Percentiles rank a stretch among this genome's conserved stretches.
phyloP scores from a whole-genome alignment of 1,140 invertebrate species.

The Acyrthosiphon pisum region DNA sequence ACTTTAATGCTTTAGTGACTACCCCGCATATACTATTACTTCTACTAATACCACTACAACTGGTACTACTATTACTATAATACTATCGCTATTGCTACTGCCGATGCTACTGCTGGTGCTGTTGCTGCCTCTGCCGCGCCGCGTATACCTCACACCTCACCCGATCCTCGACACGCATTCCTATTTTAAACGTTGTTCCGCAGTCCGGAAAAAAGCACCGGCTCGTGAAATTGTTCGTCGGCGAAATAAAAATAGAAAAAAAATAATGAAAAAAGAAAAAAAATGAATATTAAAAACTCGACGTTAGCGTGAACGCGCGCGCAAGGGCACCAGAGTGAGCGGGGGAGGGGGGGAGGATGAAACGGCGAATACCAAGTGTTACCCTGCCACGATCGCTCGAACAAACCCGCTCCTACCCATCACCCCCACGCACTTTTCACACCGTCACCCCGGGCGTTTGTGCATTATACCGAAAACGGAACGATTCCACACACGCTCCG shows the following conservation, averaged over 20 bases:
- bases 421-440: background rate
- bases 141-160: background rate
- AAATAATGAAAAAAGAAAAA: conserved; percentile 15
- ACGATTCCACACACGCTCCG: background rate
- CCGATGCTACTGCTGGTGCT: background rate
- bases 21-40: background rate
- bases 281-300: conserved; percentile 55
- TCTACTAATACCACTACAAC: background rate
- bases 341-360: background rate
- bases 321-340: background rate
- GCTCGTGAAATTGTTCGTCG: conserved; percentile 50
- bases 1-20: background rate
- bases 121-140: background rate
- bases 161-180: background rate
- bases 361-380: conserved; percentile 39
- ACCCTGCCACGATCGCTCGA: conserved; percentile 14
- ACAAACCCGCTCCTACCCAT: background rate
- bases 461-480: conserved; percentile 30
- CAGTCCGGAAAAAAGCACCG: conserved; percentile 49
- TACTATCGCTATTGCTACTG: background rate
- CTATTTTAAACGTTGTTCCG: conserved; percentile 44
- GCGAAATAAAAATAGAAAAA: conserved; percentile 7
- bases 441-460: background rate
- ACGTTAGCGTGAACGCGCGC: background rate
- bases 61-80: background rate